Evolutionary conservation across 2,797 vertebrate genomes (phyloP).

Genomic region (Catamblyrhynchus diadema): DNA sequence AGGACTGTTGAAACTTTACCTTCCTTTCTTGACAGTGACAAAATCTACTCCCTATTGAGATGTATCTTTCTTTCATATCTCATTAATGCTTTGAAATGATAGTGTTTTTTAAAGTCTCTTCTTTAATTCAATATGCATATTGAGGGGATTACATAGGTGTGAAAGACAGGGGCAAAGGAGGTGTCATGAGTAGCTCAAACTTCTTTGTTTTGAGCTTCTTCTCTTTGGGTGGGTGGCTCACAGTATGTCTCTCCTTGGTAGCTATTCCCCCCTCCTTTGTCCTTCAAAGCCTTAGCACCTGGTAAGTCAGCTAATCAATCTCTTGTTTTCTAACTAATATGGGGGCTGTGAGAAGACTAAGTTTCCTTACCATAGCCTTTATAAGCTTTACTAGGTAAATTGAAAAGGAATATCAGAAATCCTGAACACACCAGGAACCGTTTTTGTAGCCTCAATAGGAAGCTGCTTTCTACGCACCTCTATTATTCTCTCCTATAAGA

Average conservation of each 20-base stretch:
- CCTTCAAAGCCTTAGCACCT: not conserved
- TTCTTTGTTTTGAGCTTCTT: not conserved
- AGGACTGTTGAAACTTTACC: not conserved
- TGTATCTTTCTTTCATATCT: not conserved
- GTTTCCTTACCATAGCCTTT: not conserved
- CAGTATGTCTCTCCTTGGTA: not conserved
- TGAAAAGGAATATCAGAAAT: not conserved
- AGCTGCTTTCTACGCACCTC: not conserved
- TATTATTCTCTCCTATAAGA: not conserved
- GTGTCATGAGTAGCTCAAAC: not conserved
- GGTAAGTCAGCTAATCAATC: not conserved
- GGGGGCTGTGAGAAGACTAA: not conserved
- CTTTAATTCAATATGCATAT: not conserved
- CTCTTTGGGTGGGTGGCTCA: not conserved
- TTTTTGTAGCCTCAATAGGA: not conserved
- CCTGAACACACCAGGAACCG: not conserved
- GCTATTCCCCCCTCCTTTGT: not conserved
- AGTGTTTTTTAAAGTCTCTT: not conserved
- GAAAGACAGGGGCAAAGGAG: not conserved
- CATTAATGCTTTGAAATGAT: not conserved
- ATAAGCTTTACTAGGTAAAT: not conserved
- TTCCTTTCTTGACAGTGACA: not conserved
- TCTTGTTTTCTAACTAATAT: not conserved
- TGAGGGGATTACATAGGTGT: not conserved
- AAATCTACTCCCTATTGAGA: not conserved